Conservation (phyloP, 2,797 vertebrate species). For the Alca torda region DNA sequence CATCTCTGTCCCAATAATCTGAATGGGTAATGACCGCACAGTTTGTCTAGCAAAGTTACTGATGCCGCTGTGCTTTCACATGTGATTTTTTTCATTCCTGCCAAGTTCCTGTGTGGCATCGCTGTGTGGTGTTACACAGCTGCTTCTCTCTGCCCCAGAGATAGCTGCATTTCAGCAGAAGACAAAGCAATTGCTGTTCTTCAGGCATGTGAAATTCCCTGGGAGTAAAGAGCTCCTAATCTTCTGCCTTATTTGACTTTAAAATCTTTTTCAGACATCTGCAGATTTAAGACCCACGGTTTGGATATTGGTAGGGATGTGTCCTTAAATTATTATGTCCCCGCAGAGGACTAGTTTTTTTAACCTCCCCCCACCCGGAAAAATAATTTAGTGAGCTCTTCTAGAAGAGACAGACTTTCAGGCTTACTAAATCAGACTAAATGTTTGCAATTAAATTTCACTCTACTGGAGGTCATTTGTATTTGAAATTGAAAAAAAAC, state of each 20-base stretch:
- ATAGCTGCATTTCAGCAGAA: conserved; percentile 26
- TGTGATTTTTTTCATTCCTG: conserved; percentile 28
- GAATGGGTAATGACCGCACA: conserved; percentile 5
- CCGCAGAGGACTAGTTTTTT: background rate
- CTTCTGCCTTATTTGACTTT: conserved; percentile 48
- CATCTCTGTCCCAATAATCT: background rate
- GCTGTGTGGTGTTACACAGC: conserved; percentile 11
- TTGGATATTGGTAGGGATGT: background rate
- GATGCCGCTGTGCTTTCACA: background rate
- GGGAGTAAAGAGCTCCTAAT: background rate
- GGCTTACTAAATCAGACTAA: conserved; percentile 11
- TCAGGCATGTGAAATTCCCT: background rate
- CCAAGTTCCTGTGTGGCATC: conserved; percentile 25
- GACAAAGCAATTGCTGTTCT: conserved; percentile 46
- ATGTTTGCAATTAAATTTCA: conserved; percentile 13
- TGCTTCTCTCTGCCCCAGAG: conserved; percentile 11
- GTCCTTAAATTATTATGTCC: background rate
- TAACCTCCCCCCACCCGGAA: background rate
- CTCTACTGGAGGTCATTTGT: background rate
- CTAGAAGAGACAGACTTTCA: background rate
- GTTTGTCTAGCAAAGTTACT: background rate
- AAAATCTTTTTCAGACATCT: conserved; percentile 28
- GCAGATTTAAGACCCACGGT: background rate
- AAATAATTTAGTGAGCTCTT: background rate
- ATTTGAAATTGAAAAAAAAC: background rate